Conservation (phyloP, 2,888 invertebrate genomes). For the Yponomeuta evonymella region DNA sequence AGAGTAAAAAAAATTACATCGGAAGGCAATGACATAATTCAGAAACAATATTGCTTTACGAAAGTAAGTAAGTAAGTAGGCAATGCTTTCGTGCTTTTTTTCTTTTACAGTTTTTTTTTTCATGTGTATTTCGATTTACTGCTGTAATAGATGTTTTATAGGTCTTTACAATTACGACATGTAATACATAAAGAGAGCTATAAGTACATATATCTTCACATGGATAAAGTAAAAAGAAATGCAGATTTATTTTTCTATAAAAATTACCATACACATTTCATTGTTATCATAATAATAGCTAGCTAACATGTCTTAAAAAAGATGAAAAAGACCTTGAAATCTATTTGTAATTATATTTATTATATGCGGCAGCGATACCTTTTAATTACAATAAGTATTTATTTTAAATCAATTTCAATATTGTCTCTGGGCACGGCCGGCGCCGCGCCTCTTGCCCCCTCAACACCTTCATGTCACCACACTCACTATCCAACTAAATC, state of each 20-base stretch:
- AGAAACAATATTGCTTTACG: constrained; percentile 10
- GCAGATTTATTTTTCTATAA: constrained; percentile 70
- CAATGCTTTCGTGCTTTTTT: not conserved
- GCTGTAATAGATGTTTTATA: not conserved
- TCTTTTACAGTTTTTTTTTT: not conserved
- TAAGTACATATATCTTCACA: constrained; percentile 24
- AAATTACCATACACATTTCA: constrained; percentile 69
- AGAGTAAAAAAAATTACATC: constrained; percentile 18
- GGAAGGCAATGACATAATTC: constrained; percentile 10
- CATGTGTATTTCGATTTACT: not conserved
- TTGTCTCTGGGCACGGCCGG: constrained; percentile 65
- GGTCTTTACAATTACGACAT: constrained; percentile 25
- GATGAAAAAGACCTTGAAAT: constrained; percentile 72
- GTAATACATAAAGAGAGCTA: constrained; percentile 40
- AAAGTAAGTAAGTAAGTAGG: not conserved
- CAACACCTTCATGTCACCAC: constrained; percentile 43
- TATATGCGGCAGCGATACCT: constrained; percentile 73
- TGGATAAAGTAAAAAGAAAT: constrained; percentile 46
- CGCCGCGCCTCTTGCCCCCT: constrained; percentile 44
- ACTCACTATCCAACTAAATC: constrained; percentile 69
- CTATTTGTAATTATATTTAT: constrained; percentile 68
- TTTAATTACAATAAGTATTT: constrained; percentile 73
- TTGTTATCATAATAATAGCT: constrained; percentile 68
- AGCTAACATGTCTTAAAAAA: constrained; percentile 73
- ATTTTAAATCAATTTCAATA: constrained; percentile 74